Conservation (phyloP, 2,888 invertebrate genomes). For the Pyrrhosoma nymphula region DNA sequence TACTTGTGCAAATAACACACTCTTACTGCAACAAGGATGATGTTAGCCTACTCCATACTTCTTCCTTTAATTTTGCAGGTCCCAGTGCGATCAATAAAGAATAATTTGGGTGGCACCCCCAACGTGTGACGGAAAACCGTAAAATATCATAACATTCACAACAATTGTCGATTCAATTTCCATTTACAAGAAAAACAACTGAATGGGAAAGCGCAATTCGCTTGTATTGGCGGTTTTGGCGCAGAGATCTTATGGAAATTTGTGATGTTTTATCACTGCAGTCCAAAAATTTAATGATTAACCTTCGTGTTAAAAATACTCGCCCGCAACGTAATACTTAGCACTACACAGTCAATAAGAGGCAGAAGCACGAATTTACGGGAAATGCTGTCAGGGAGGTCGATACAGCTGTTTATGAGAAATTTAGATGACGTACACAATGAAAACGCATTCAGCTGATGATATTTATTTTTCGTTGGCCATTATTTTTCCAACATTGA, state of each 20-base stretch:
- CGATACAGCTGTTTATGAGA: neutral
- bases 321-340: too few relatives aligned
- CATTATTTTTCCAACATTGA: too few relatives aligned
- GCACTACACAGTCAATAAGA: too few relatives aligned
- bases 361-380: neutral
- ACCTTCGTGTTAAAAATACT: too few relatives aligned
- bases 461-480: too few relatives aligned
- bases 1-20: too few relatives aligned
- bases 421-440: neutral
- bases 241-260: neutral
- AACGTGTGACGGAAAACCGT: neutral
- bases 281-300: too few relatives aligned
- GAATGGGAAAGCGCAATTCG: neutral
- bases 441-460: too few relatives aligned
- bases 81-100: neutral
- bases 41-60: neutral
- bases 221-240: neutral
- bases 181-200: neutral
- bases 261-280: too few relatives aligned
- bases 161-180: constrained; percentile 16
- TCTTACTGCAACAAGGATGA: neutral
- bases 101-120: neutral
- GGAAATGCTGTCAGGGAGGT: neutral
- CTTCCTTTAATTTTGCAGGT: neutral
- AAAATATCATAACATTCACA: neutral